Base-by-base conservation (phyloP, 2,888 invertebrate species). In the Blastobasis adustella region DNA sequence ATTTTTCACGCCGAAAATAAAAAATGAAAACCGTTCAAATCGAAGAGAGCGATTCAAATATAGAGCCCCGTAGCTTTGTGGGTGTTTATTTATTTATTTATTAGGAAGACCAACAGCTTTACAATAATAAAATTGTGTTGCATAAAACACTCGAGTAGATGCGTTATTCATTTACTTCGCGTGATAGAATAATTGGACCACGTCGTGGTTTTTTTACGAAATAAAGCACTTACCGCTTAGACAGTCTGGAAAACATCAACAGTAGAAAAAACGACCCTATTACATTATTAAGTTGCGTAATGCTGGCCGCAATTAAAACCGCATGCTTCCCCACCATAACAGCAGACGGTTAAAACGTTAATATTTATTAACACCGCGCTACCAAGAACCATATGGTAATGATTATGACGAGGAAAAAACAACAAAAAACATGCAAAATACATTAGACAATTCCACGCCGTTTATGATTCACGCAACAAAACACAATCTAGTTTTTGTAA, bases 351-450 rank as follows among this genome's bases (percentile, higher is more conserved):
- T 61, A 51, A 48, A 60, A 60, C 56, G 61, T 71, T 73, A 73
- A 74, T 75, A 66, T 67, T 63, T 69, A 67, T 67, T 71, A 70
- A 65, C 65, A 65, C 60, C 57, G 63, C 56, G 61, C 57, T 53
- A 57, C 65, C 64, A 64, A 60, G 59, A 63, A 66, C 65, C 80
- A 79, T 70, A 73, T 80, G 80, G 71, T 63, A 64, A 68, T 71
- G 60, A 66, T 78, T 71, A 69, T 54, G 55, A 64, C 56, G 60
- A 65, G 64, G 58, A 69, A 70, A 69, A 71, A 68, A 63, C 42
- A 23, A 23, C 23, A 59, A 45, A 39, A 59, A 60, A 67, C 45
- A 50, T 46, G 49, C 43, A 49, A 49, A 46, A 44, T 49, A 49
- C 49, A 49, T 52, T 43, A 50, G 38, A 38, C 43, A 46, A 42